Evolutionary conservation across 2,888 invertebrate species (phyloP).

Genomic region (Dysmachus trigonus): DNA sequence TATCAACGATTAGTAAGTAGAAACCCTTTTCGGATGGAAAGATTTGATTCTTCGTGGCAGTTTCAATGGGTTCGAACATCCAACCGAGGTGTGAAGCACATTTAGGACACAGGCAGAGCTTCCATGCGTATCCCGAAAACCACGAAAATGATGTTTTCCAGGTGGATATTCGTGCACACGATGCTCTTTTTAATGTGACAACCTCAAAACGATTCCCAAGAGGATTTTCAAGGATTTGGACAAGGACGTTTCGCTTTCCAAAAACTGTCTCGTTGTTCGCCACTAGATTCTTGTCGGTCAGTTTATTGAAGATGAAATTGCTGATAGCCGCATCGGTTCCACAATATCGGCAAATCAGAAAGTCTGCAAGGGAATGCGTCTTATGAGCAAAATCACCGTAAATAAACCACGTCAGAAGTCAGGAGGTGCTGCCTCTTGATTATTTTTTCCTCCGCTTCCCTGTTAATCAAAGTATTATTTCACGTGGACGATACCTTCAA

Average conservation of each 20-base stretch:
- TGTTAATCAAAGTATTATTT: not conserved
- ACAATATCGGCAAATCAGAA: conserved; percentile 69
- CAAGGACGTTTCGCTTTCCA: conserved; percentile 67
- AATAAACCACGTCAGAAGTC: conserved; percentile 27
- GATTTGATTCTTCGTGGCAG: conserved; percentile 54
- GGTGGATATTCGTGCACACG: conserved; percentile 67
- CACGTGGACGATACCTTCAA: conserved; percentile 22
- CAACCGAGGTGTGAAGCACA: conserved; percentile 70
- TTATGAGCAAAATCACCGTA: not conserved
- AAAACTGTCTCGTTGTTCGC: conserved; percentile 67
- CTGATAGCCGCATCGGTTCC: conserved; percentile 70
- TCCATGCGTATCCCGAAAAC: conserved; percentile 75
- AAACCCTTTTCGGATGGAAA: conserved; percentile 59
- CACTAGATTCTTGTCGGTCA: conserved; percentile 66
- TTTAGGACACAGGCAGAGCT: conserved; percentile 70
- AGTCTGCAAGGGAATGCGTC: conserved; percentile 61
- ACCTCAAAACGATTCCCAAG: conserved; percentile 68
- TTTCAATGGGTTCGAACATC: conserved; percentile 67
- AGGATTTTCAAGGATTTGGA: conserved; percentile 69
- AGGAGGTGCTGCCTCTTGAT: not conserved
- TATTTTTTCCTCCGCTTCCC: not conserved
- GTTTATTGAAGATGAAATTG: conserved; percentile 66
- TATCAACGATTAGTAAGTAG: conserved; percentile 58
- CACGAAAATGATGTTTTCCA: conserved; percentile 70
- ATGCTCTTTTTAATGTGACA: conserved; percentile 67